These are phyloP conservation scores for Thripadectes ignobilis DNA, from an alignment of 2,797 vertebrate species.

Conservation along the genomic window DNA sequence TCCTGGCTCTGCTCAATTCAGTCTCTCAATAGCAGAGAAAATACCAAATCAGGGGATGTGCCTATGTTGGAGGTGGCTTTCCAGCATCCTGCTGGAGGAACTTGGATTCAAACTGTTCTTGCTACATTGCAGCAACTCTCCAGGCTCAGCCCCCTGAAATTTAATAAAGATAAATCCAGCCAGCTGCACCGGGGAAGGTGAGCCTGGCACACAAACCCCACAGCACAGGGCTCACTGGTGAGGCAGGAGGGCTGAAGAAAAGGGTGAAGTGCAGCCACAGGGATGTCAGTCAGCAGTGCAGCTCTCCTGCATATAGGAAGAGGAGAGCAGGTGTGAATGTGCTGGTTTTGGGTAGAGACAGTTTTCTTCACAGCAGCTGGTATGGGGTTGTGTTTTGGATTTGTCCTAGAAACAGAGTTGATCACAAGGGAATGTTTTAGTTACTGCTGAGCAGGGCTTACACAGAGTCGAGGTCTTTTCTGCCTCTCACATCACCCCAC, in stretches of 20 bases:
- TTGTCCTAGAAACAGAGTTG: not conserved
- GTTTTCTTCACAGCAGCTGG: not conserved
- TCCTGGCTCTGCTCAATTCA: not conserved
- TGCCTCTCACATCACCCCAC: not conserved
- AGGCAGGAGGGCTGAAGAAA: not conserved
- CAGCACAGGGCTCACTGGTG: fast-evolving
- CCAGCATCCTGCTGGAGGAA: not conserved
- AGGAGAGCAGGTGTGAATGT: not conserved
- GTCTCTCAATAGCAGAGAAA: not conserved
- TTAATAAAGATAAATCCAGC: not conserved
- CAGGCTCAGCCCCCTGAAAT: not conserved
- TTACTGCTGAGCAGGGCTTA: not conserved
- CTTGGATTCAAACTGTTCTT: not conserved
- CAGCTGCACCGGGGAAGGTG: fast-evolving
- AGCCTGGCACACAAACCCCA: fast-evolving
- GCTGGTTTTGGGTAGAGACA: not conserved
- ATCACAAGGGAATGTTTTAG: not conserved
- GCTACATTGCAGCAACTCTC: fast-evolving
- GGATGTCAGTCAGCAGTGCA: not conserved
- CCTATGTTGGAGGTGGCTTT: not conserved
- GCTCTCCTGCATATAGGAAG: fast-evolving
- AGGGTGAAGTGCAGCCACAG: not conserved
- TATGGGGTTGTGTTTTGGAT: not conserved
- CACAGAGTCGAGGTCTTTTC: not conserved
- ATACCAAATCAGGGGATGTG: not conserved